These are phyloP conservation scores for Zoanthus sansibaricus DNA, from an alignment of 92 coral and sea anemone genomes.

Conservation along the genomic window DNA sequence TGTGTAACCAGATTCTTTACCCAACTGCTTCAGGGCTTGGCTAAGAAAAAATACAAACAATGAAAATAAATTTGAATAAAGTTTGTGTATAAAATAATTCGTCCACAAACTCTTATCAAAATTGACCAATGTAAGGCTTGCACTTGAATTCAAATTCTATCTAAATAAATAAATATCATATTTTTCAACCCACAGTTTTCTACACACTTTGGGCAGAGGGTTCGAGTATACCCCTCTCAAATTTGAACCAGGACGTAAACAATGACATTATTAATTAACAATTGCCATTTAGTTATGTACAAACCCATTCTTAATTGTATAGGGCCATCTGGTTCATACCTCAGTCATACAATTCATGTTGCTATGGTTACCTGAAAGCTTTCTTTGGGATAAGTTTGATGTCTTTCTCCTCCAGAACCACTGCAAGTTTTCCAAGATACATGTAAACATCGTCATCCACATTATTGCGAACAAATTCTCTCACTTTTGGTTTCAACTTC, in stretches of 20 bases:
- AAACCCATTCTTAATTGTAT: too few relatives aligned
- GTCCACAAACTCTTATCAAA: too few relatives aligned
- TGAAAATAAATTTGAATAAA: too few relatives aligned
- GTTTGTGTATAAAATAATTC: not conserved
- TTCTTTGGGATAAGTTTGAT: constrained; percentile 73
- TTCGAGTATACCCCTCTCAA: too few relatives aligned
- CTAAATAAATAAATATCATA: too few relatives aligned
- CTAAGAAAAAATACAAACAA: constrained; percentile 39
- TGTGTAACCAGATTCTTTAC: constrained; percentile 84
- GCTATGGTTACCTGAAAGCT: constrained; percentile 78
- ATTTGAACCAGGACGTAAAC: too few relatives aligned
- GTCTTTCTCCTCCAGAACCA: constrained; percentile 78
- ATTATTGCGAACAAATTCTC: constrained; percentile 69
- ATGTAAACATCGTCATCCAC: constrained; percentile 76
- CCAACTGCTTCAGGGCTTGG: constrained; percentile 79
- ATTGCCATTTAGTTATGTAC: too few relatives aligned
- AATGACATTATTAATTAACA: too few relatives aligned
- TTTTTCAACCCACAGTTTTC: too few relatives aligned
- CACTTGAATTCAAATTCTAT: too few relatives aligned
- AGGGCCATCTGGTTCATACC: not conserved
- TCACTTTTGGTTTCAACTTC: constrained; percentile 88
- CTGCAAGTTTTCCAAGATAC: constrained; percentile 90
- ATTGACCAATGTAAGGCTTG: too few relatives aligned
- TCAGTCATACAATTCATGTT: not conserved
- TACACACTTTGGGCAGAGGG: too few relatives aligned